These are phyloP conservation scores for Conus canariensis DNA, from an alignment of 2,888 invertebrate species.

Conservation along the genomic window DNA sequence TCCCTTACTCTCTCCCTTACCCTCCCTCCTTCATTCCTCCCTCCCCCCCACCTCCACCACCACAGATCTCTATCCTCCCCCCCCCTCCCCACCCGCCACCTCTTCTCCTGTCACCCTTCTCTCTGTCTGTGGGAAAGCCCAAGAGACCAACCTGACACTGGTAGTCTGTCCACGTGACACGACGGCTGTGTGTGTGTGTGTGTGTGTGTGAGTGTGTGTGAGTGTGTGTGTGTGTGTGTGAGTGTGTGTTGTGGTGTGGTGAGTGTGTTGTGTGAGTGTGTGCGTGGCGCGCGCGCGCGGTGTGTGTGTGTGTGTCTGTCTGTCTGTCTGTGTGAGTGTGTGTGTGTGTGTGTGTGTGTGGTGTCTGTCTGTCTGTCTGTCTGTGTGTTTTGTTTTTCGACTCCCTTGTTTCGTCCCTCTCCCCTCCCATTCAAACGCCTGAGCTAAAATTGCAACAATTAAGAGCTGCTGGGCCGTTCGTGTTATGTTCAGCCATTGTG, in stretches of 20 bases:
- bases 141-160: no score
- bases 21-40: not conserved
- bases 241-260: no score
- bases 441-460: slow-evolving; percentile 7
- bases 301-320: no score
- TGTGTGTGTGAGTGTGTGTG: no score
- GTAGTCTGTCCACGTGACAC: not conserved
- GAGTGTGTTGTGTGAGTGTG: no score
- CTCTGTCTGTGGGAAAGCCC: not conserved
- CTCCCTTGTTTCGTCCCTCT: no score
- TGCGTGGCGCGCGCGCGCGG: no score
- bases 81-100: not conserved
- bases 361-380: no score
- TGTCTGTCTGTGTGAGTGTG: no score
- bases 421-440: not conserved
- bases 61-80: not conserved
- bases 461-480: not conserved
- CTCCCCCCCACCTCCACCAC: not conserved
- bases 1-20: not conserved
- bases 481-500: not conserved
- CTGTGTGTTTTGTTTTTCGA: no score
- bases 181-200: not conserved
- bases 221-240: no score
- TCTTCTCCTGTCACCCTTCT: not conserved
- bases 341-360: no score